Evolutionary conservation across 2,797 vertebrate genomes (phyloP), one percentile per base, ranked within the genome.

Genomic region (Crenichthys baileyi): DNA sequence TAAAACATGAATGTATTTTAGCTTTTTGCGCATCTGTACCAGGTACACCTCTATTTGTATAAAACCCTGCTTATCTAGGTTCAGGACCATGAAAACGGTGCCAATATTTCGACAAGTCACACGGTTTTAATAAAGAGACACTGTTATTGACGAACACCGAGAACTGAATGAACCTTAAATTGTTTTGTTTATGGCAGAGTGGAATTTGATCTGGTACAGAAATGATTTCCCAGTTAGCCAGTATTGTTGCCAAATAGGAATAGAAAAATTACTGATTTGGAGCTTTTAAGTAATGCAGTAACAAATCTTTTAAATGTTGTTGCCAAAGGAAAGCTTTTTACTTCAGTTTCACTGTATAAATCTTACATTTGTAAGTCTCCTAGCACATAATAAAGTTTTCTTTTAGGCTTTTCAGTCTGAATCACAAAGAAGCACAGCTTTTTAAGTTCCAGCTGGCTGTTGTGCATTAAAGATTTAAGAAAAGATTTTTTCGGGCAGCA

Each of bases 11-110:
- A 24, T 24, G 55, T 7, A 1, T n/a, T 56, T 56, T 7, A 56
- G 24, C 55, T 7, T 56, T n/a, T 56, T 24, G 16, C 4, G 4
- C 9, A 50, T 55, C 20, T 20, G 20, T 22, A 55, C 46, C 46
- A 48, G 46, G 46, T 48, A 8, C 12, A 51, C 55, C 55, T n/a
- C 55, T 24, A 24, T 24, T 56, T 56, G 20, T 82, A 79, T 71
- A 63, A 72, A 78, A 31, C 70, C 39, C 70, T 53, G 79, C 75
- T 81, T 75, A 79, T 84, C 72, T 24, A 2, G n/a, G 44, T 55
- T 85, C 77, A 85, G 83, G 39, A 74, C 29, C 79, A 74, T 85
- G 82, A 91, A 81, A 84, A 78, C 79, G 88, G 80, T 82, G 51
- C 73, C 85, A 78, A 78, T 53, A 73, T 83, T 85, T 88, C 73